Conservation (phyloP, 2,888 invertebrate species). For the Parnassius apollo region DNA sequence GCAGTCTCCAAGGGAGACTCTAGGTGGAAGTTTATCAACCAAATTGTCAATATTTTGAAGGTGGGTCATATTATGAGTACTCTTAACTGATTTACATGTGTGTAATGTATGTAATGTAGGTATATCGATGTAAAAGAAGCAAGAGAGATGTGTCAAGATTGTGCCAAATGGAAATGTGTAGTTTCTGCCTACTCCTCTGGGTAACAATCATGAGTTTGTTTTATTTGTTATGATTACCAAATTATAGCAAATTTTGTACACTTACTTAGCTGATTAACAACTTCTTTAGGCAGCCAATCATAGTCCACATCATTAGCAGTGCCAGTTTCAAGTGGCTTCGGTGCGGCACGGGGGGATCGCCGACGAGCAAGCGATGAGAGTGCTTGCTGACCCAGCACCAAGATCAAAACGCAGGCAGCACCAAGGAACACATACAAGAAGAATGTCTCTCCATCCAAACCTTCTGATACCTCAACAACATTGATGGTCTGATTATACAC, state of each 20-base stretch:
- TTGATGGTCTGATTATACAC: slow-evolving; percentile 99
- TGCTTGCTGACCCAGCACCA: slow-evolving; percentile 94
- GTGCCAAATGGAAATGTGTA: no score
- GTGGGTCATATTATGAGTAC: no score
- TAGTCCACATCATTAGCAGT: slow-evolving; percentile 97
- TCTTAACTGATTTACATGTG: no score
- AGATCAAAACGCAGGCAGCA: slow-evolving; percentile 91
- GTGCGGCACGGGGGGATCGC: slow-evolving; percentile 77
- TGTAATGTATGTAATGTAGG: no score
- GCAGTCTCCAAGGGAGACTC: no score
- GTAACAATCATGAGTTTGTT: no score
- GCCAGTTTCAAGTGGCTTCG: slow-evolving; percentile 92
- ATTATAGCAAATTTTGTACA: slow-evolving; percentile 34
- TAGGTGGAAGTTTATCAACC: no score
- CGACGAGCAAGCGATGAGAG: slow-evolving; percentile 91
- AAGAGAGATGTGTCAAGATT: no score
- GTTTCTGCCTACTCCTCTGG: no score
- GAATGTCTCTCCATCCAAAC: slow-evolving; percentile 98
- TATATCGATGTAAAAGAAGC: no score
- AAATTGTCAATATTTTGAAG: no score
- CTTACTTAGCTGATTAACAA: slow-evolving; percentile 91
- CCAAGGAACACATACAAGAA: slow-evolving; percentile 98
- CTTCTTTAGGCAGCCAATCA: slow-evolving; percentile 98
- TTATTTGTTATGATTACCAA: no score
- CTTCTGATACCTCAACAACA: slow-evolving; percentile 97